Percentiles rank a stretch among this genome's conserved stretches.
Evolutionary conservation across 2,113 vertebrate genomes (phyloP).

Genomic region (Chunga burmeisteri): DNA sequence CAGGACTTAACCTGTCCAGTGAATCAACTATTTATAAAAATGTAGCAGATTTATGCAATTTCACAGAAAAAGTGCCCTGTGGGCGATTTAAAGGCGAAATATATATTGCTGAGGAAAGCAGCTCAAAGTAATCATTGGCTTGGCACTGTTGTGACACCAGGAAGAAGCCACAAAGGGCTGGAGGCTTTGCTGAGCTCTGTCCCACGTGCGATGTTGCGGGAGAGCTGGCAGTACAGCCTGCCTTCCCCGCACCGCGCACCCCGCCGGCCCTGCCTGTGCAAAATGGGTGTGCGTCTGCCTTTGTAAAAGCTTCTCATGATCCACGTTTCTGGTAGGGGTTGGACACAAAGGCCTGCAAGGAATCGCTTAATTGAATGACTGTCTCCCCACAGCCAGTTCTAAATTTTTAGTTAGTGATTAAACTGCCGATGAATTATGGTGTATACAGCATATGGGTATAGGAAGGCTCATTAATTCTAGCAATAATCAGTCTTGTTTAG

Average conservation of each 20-base stretch:
- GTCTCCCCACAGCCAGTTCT: not conserved
- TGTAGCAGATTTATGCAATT: not conserved
- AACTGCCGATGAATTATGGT: not conserved
- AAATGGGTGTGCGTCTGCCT: not conserved
- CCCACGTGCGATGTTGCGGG: not conserved
- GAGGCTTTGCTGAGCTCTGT: not conserved
- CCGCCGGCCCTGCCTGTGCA: not conserved
- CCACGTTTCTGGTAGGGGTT: not conserved
- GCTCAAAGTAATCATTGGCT: not conserved
- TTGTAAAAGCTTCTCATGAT: not conserved
- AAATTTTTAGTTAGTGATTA: slow-evolving; percentile 10
- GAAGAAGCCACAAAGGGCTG: not conserved
- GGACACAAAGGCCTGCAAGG: not conserved
- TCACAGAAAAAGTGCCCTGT: not conserved
- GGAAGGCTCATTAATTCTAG: slow-evolving; percentile 42
- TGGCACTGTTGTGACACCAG: not conserved
- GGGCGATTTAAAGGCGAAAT: not conserved
- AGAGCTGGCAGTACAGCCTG: not conserved
- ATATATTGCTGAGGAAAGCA: not conserved
- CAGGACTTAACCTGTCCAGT: not conserved
- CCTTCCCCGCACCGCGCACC: not conserved
- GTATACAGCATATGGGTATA: not conserved
- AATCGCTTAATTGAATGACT: not conserved
- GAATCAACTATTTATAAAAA: not conserved
- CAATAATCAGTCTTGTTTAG: not conserved